These are phyloP conservation scores for Campoletis sonorensis DNA, from an alignment of 1,140 invertebrate species.

Conservation along the genomic window DNA sequence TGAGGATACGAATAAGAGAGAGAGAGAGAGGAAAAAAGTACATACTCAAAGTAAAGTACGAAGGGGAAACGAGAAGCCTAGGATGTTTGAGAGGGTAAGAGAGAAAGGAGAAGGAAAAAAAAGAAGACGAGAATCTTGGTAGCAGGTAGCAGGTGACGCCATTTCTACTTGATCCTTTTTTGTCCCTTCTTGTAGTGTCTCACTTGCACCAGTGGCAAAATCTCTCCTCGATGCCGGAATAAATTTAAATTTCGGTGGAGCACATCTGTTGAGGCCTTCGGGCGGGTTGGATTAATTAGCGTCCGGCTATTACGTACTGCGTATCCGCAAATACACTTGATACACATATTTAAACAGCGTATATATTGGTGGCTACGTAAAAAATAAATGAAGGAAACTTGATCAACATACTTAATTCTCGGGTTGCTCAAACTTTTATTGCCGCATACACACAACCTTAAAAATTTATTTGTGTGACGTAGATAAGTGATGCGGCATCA, in stretches of 20 bases:
- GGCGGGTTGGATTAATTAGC: slow-evolving; percentile 62
- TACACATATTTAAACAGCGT: background rate
- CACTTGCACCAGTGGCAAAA: background rate
- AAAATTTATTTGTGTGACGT: background rate
- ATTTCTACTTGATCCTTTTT: slow-evolving; percentile 51
- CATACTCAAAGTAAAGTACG: slow-evolving; percentile 9
- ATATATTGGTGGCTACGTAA: slow-evolving; percentile 45
- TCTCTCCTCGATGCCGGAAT: slow-evolving; percentile 51
- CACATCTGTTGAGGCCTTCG: slow-evolving; percentile 63
- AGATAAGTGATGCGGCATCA: slow-evolving; percentile 14
- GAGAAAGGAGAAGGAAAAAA: slow-evolving; percentile 28
- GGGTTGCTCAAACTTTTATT: background rate
- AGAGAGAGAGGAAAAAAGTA: background rate
- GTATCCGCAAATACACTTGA: background rate
- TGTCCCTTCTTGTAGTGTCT: slow-evolving; percentile 4
- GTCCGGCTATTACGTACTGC: slow-evolving; percentile 24
- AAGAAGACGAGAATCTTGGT: slow-evolving; percentile 48
- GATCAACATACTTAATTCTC: background rate
- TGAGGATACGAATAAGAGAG: slow-evolving; percentile 6
- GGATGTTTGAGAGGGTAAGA: background rate
- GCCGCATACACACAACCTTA: background rate
- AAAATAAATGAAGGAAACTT: background rate
- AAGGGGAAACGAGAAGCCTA: background rate
- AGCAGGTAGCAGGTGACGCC: slow-evolving; percentile 67
- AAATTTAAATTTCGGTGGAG: slow-evolving; percentile 65